Evolutionary conservation across 2,797 vertebrate genomes (phyloP), one percentile per base, ranked within the genome.

Genomic region (Darevskia nairensis): DNA sequence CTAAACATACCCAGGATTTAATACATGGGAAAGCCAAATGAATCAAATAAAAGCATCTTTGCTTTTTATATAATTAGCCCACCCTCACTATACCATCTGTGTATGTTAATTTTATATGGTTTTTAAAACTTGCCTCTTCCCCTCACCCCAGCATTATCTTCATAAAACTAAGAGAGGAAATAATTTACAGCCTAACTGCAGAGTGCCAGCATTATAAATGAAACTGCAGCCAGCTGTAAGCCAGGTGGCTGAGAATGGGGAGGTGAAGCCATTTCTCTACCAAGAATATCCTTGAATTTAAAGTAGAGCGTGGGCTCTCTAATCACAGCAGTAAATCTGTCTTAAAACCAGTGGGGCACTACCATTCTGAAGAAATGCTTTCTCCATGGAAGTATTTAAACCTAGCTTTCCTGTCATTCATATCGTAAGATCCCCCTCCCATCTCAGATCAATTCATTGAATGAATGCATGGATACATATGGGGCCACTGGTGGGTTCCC

Each of bases 191-290:
- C 77, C 80, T 84, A 72, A 88, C 64, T 17, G 89, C 87, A 15
- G 55, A 87, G 50, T 84, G 29, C 29, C 11, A n/a, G 1, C 0
- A 6, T 83, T 50, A 55, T 55, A 71, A 78, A 88, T 41, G 32
- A 55, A 39, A 29, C 80, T 10, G n/a, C 61, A 66, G 80, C 59
- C 72, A 75, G 41, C 41, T 88, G 86, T n/a, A 83, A 89, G 86
- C 44, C 19, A 76, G 39, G 0, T 72, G 81, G 86, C 78, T 66
- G 79, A 82, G 85, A 11, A 27, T 8, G 27, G 25, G 74, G 32
- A 27, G 61, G n/a, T 8, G 9, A 29, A 29, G 27, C 32, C 9
- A 11, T 29, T 50, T 29, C 3, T 9, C 23, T 50, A n/a, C 80
- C 80, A 69, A 69, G 46, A 39, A 59, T 66, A 82, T 29, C 44